A percentile compares a stretch with the other conserved stretches of the same genome.
Evolutionary conservation across 2,888 invertebrate species (phyloP).

Genomic region (Frankliniella intonsa): DNA sequence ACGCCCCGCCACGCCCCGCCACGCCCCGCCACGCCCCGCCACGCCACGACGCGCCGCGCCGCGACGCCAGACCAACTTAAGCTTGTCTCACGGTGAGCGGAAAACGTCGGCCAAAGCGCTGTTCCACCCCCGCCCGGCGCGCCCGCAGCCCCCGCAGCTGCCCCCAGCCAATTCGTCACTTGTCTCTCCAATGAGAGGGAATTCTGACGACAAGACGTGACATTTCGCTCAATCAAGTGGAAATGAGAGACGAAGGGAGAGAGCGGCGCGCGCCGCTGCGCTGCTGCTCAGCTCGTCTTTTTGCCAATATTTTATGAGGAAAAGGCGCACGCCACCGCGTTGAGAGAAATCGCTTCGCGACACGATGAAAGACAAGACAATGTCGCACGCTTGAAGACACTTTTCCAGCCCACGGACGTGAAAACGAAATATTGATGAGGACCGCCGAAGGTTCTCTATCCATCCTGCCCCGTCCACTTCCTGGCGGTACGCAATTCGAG

Average conservation of each 20-base stretch:
- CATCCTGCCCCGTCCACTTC: too few relatives aligned
- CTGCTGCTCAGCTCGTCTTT: not conserved
- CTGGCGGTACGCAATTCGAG: too few relatives aligned
- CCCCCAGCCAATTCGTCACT: not conserved
- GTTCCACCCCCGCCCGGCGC: not conserved
- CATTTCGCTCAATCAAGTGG: not conserved
- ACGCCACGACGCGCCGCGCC: not conserved
- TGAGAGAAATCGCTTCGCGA: too few relatives aligned
- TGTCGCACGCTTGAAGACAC: too few relatives aligned
- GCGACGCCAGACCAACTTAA: not conserved
- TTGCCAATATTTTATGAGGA: too few relatives aligned
- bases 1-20: too few relatives aligned
- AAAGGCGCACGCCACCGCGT: too few relatives aligned
- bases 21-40: not conserved
- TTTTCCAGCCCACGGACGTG: too few relatives aligned
- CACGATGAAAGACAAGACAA: too few relatives aligned
- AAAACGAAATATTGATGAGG: too few relatives aligned
- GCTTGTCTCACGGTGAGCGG: not conserved
- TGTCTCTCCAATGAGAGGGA: not conserved
- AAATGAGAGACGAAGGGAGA: not conserved
- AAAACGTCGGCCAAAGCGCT: not conserved
- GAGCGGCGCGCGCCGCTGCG: not conserved
- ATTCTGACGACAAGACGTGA: not conserved
- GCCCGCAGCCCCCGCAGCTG: not conserved
- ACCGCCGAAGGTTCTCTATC: too few relatives aligned